These are phyloP conservation scores for Pseudolaguvia tuberculata DNA, from an alignment of 2,113 vertebrate species.

Conservation along the genomic window DNA sequence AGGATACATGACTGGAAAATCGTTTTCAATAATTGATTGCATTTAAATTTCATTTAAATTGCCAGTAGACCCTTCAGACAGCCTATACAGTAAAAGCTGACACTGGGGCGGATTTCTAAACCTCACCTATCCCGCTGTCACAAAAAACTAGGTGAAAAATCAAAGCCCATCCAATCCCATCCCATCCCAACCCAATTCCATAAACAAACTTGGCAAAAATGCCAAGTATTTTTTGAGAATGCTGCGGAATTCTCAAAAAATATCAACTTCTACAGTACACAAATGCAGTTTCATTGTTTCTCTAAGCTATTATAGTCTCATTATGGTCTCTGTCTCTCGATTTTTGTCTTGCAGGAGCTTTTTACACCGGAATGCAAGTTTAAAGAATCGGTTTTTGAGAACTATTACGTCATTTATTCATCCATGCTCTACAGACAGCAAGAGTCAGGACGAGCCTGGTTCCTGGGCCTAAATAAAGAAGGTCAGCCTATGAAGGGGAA, in stretches of 20 bases:
- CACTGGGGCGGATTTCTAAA: too few relatives aligned
- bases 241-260: too few relatives aligned
- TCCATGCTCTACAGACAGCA: slow-evolving; percentile 98
- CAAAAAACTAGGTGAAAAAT: too few relatives aligned
- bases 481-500: slow-evolving; percentile 97
- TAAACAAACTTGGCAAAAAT: too few relatives aligned
- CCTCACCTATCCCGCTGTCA: too few relatives aligned
- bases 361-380: slow-evolving; percentile 98
- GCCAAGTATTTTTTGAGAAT: too few relatives aligned
- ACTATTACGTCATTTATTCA: slow-evolving; percentile 99
- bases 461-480: slow-evolving; percentile 95
- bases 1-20: slow-evolving; percentile 4
- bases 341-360: slow-evolving; percentile 78
- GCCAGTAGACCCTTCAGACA: neutral
- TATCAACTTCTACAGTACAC: too few relatives aligned
- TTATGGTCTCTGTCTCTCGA: neutral
- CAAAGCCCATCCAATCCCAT: too few relatives aligned
- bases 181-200: too few relatives aligned
- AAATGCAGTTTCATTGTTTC: too few relatives aligned
- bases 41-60: neutral
- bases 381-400: slow-evolving; percentile 98
- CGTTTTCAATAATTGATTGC: neutral
- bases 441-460: slow-evolving; percentile 96
- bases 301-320: neutral
- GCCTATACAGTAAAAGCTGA: neutral